Base-by-base conservation (phyloP, 2,113 vertebrate genomes). In the Elephantulus edwardii region DNA sequence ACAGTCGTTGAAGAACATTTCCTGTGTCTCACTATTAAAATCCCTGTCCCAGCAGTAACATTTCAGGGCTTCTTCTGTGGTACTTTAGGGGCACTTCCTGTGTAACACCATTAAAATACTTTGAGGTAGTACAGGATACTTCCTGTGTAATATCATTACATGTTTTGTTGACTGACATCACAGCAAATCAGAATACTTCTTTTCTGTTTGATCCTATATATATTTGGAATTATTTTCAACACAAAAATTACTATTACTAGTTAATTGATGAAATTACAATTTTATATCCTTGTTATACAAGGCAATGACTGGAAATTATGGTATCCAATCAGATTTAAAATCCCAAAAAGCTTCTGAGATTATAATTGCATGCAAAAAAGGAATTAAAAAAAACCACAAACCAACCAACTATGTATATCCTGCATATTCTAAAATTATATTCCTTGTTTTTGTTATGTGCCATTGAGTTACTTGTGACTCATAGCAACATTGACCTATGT, bases 1-100 rank as follows among this genome's bases (percentile, higher is more conserved):
- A 68, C 9, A 74, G 44, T 22, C 83, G 88, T 93, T 90, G n/a
- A 50, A 88, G 83, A 48, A 62, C 80, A 81, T 72, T 95, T 96
- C 83, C 80, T 88, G 38, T 91, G 38, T 40, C 84, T 42, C 68
- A 44, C 58, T 81, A 35, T 85, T 82, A 40, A 92, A 89, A 93
- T 58, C 78, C 83, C 58, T 88, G 68, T 19, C 70, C 70, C 75
- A 71, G 3, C 35, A 83, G 87, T 46, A 60, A 50, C 35, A 58
- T 84, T 8, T 54, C 56, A 81, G 42, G 48, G 11, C 5, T 56
- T 56, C 16, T 86, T 88, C 66, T 75, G 28, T 80, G 76, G 38
- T 28, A 33, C 66, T 85, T 76, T 60, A 30, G 75, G 48, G 82
- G n/a, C 42, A 87, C 38, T 79, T 88, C 42, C 58, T 72, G 10